Evolutionary conservation across 2,113 vertebrate genomes (phyloP).

Genomic region (Corvus cornix): DNA sequence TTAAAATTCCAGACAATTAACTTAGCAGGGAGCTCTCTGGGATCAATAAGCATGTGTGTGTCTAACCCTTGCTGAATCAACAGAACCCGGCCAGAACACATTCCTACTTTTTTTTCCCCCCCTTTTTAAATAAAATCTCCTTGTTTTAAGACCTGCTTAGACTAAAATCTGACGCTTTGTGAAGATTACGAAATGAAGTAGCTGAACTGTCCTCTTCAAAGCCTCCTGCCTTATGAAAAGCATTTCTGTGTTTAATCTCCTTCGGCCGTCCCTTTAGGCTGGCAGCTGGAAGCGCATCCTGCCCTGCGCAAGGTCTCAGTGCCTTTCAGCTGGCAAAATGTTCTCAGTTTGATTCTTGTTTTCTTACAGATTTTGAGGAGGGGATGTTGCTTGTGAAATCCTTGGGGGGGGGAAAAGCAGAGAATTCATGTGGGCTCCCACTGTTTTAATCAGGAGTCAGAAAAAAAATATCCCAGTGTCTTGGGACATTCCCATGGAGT

Average conservation of each 20-base stretch:
- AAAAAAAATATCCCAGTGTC: background rate
- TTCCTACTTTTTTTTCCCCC: background rate
- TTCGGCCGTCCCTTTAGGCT: background rate
- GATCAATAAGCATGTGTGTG: conserved; percentile 53
- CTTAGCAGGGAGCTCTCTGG: conserved; percentile 60
- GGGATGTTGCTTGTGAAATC: background rate
- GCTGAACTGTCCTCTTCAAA: conserved; percentile 21
- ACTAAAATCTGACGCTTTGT: conserved; percentile 48
- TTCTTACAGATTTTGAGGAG: background rate
- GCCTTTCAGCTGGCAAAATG: background rate
- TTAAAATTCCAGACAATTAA: conserved; percentile 67
- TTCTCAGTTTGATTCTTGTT: background rate
- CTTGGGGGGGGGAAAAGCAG: fast-evolving
- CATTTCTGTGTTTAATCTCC: conserved; percentile 49
- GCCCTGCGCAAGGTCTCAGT: background rate
- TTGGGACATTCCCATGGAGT: background rate
- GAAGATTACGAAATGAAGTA: conserved; percentile 48
- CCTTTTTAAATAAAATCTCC: conserved; percentile 46
- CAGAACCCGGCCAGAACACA: conserved; percentile 51
- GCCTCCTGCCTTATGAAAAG: conserved; percentile 14
- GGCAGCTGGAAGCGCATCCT: conserved; percentile 26
- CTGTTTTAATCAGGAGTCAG: conserved; percentile 24
- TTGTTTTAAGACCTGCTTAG: conserved; percentile 59
- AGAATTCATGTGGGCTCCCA: background rate
- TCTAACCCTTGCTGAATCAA: conserved; percentile 61